Evolutionary conservation across 2,113 vertebrate genomes (phyloP).

Genomic region (Turnix velox): DNA sequence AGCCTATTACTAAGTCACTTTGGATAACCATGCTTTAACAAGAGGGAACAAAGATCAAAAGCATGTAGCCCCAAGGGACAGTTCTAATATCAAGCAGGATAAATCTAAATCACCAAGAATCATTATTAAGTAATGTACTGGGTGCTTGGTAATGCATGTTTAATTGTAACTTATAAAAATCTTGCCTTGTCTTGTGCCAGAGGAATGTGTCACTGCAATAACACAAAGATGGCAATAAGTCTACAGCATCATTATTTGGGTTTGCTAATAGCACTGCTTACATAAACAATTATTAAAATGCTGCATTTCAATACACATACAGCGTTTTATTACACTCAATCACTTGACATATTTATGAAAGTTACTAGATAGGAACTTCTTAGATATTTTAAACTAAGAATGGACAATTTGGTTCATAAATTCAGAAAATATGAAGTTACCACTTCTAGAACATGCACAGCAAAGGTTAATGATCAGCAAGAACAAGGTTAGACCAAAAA

Average conservation of each 20-base stretch:
- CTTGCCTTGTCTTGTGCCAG: neutral
- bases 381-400: neutral
- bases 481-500: neutral
- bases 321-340: neutral
- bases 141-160: slow-evolving; percentile 29
- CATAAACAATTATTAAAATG: neutral
- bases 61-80: neutral
- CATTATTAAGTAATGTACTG: neutral
- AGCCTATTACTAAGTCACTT: neutral
- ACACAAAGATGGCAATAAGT: neutral
- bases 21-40: neutral
- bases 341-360: rapidly evolving
- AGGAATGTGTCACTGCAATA: neutral
- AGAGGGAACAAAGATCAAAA: slow-evolving; percentile 47
- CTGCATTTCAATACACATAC: neutral
- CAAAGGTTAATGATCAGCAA: neutral
- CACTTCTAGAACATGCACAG: neutral
- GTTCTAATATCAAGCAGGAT: slow-evolving; percentile 34
- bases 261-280: neutral
- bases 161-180: slow-evolving; percentile 1
- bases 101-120: slow-evolving; percentile 46
- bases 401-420: neutral
- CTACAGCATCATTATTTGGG: neutral
- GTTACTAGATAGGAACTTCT: neutral
- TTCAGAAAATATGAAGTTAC: neutral